Evolutionary conservation across 2,113 vertebrate species (phyloP), one percentile per base, ranked within the genome.

Genomic region (Probosciger aterrimus): DNA sequence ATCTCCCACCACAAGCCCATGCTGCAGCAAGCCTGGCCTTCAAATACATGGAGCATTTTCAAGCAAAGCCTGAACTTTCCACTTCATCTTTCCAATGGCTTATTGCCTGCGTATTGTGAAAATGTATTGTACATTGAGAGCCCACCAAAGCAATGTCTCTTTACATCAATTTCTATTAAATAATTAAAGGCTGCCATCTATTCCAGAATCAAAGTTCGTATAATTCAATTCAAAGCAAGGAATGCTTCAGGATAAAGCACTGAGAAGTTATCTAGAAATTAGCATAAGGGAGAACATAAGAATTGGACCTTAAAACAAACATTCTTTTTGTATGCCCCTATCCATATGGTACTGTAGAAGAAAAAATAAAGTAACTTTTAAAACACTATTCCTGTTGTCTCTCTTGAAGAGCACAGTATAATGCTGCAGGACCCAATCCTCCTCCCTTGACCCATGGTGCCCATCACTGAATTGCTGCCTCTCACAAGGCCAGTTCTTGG

Each of bases 121-220:
- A 94, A 82, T 87, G 59, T 74, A 84, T 80, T 74, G 70, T 53
- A 73, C 20, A 19, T 3, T 43, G 77, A 79, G 46, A 91, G 59
- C 37, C 53, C 67, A 80, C 92, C 57, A 94, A 91, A 83, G 81
- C 81, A 62, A 83, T 47, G 65, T 70, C 74, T 74, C 70, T 77
- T 89, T 63, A 77, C 57, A 89, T 85, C 75, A 59, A 24, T 73
- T 92, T 84, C 77, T 87, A 73, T 60, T 57, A 53, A 94, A 93
- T 84, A 93, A 93, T 93, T 91, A 91, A 93, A 96, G 77, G 74
- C n/a, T 87, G 41, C 28, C 70, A 93, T 89, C 77, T 93, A 88
- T 62, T 85, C 73, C 7, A 50, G 62, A 83, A 89, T 44, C 86
- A 50, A 80, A 59, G 75, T 35, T 68, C 14, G 0, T 30, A 35